These are phyloP conservation scores for Aporophyla lueneburgensis DNA, from an alignment of 2,888 invertebrate species.

Conservation along the genomic window DNA sequence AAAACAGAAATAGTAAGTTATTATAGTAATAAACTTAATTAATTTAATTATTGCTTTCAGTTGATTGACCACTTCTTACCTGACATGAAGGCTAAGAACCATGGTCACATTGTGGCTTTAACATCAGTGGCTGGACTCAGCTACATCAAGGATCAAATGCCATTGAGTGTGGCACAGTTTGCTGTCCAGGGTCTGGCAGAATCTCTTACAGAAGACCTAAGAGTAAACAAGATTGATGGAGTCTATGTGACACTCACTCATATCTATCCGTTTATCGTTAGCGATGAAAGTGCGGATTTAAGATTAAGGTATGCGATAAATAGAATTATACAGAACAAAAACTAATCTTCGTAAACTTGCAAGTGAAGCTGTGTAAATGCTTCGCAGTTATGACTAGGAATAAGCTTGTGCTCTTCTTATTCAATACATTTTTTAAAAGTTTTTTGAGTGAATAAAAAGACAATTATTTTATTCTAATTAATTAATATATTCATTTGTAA, in stretches of 20 bases:
- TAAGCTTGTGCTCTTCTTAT: not conserved
- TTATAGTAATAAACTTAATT: not conserved
- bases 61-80: constrained; percentile 91
- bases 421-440: not conserved
- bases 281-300: constrained; percentile 89
- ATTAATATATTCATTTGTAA: not conserved
- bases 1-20: not conserved
- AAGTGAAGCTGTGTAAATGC: not conserved
- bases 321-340: not conserved
- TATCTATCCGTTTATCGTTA: constrained; percentile 92
- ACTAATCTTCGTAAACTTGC: not conserved
- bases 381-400: not conserved
- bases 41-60: constrained; percentile 76
- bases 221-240: constrained; percentile 89
- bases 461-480: not conserved
- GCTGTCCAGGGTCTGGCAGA: constrained; percentile 92
- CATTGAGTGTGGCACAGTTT: constrained; percentile 92
- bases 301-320: constrained; percentile 86
- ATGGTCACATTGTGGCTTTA: constrained; percentile 91
- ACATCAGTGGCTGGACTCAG: constrained; percentile 92
- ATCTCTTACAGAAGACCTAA: constrained; percentile 91
- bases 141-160: constrained; percentile 90
- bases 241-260: constrained; percentile 91
- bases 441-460: not conserved
- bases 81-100: constrained; percentile 90